phyloP scores from a whole-genome alignment of 2,888 invertebrate species.

The Tridacna gigas region DNA sequence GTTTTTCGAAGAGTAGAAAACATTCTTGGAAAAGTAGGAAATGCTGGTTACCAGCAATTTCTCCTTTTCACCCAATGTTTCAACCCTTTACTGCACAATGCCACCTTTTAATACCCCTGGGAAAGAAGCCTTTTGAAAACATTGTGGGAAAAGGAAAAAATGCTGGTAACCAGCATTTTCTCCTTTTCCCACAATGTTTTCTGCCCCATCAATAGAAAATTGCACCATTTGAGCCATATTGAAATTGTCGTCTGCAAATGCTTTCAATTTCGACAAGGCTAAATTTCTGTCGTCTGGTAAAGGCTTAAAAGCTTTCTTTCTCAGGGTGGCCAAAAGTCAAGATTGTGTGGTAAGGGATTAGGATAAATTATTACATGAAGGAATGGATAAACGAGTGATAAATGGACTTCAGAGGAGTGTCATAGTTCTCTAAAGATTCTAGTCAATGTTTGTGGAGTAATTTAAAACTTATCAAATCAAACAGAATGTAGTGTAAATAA shows the following conservation, averaged over 20 bases:
- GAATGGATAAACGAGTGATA: background rate
- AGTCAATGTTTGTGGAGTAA: constrained; percentile 43
- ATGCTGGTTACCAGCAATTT: too few species aligned
- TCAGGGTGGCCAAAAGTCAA: too few species aligned
- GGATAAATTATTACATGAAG: background rate
- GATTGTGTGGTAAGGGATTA: background rate
- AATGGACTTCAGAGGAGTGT: constrained; percentile 14
- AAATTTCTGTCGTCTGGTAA: too few species aligned
- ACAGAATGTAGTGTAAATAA: constrained; percentile 25
- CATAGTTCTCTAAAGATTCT: background rate
- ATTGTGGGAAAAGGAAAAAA: constrained; percentile 2
- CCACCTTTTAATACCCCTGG: background rate
- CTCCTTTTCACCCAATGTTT: too few species aligned
- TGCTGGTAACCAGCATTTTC: background rate
- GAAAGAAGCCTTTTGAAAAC: background rate
- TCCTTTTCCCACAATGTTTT: constrained; percentile 2
- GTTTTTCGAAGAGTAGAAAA: too few species aligned
- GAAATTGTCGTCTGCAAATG: too few species aligned
- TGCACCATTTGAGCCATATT: too few species aligned
- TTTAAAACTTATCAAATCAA: constrained; percentile 43
- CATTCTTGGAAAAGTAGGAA: too few species aligned
- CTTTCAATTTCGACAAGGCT: too few species aligned
- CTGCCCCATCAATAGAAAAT: too few species aligned
- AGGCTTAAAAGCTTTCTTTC: too few species aligned
- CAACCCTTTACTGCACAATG: background rate